Evolutionary conservation across 2,113 vertebrate species (phyloP), one percentile per base, ranked within the genome.

Genomic region (Austrofundulus limnaeus): DNA sequence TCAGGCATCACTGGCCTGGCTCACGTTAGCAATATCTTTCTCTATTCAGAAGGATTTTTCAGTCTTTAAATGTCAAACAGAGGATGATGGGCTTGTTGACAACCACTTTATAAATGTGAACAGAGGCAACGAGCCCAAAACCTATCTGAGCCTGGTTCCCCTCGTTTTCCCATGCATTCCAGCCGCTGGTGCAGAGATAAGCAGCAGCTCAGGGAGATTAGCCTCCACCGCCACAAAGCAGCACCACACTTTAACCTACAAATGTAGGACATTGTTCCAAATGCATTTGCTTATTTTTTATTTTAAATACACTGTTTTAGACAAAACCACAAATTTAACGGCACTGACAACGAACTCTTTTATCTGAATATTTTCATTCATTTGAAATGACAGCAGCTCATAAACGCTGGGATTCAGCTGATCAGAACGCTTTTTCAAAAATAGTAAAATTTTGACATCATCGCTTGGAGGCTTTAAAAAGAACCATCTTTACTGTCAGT

Each of bases 101-200:
- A 81, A 66, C 54, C 48, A 67, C 57, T 47, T 82, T 67, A 80
- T 37, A 34, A 77, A 77, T 74, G 47, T 31, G 59, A 80, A 67
- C 19, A 55, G 0, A 7, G 65, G 80, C 72, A 66, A 34, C 8
- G 48, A 69, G 79, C 84, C 77, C 82, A 65, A 77, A 71, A 49
- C 53, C 57, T 51, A 78, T 77, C 47, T 54, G 31, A 70, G 67
- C 63, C 24, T 31, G 69, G 68, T 79, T 72, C 9, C 45, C 56
- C 41, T 78, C 42, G 48, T 85, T 87, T 34, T 83, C 85, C 66
- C 77, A 84, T 68, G 83, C 78, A 86, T 88, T 86, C 78, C 84
- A 72, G 74, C 80, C 79, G 84, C 54, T 83, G 80, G 72, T 70
- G 70, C 51, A 37, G 43, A 82, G 84, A 89, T 86, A 87, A 89